Base-by-base conservation (phyloP, 1,140 invertebrate species). In the Ceratosolen solmsi region DNA sequence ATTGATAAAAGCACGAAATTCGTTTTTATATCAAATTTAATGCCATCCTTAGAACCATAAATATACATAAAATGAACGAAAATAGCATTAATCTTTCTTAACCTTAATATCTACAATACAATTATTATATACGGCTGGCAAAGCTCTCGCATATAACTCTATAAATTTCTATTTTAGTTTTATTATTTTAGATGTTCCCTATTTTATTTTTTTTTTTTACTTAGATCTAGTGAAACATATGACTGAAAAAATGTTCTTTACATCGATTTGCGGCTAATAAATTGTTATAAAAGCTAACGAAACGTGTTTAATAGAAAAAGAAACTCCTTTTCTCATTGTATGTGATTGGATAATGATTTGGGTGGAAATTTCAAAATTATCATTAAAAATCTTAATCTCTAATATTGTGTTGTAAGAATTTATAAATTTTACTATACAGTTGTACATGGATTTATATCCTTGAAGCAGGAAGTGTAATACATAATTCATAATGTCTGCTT, bases 101-200 rank as follows among this genome's bases (percentile, higher is more conserved):
- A 63, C 33, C 30, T n/a, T 63, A 63, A 63, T 63, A 33, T 63
- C 60, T 63, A 33, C 13, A 63, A 33, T 63, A 33, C 27, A 63
- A 63, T 63, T 63, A 63, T 27, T 63, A 33, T 63, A 63, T 11
- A 4, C 0, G 33, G 60, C 27, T 63, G 30, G 30, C 33, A 33
- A 20, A 27, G 13, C 41, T 17, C 17, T 33, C 30, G 30, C 30
- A 33, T 20, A 63, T 63, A 63, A 30, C 41, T 5, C 60, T 60
- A 60, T 13, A 25, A 60, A 13, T 60, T 27, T 9, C 11, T 30
- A 27, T n/a, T 25, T 27, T 60, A 27, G n/a, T 60, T 25, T 13
- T 15, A 8, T 27, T 60, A 46, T 13, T 46, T 5, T 13, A 7
- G 41, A 5, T 46, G 41, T 46, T 46, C 5, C 41, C 41, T 46